Evolutionary conservation across 2,113 vertebrate genomes (phyloP).

Genomic region (Macrotis lagotis): DNA sequence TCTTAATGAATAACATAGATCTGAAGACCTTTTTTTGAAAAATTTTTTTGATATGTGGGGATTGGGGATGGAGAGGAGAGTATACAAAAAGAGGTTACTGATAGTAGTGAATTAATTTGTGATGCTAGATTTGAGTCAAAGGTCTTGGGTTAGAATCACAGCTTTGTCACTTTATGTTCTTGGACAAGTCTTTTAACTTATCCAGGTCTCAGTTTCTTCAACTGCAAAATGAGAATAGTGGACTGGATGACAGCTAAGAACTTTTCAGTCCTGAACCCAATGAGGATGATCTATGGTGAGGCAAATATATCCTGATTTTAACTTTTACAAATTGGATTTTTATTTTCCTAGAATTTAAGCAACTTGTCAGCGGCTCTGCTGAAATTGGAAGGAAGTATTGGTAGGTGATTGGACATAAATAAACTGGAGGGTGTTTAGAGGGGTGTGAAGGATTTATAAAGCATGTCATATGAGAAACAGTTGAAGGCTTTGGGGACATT

Average conservation of each 20-base stretch:
- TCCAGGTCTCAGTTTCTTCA: not conserved
- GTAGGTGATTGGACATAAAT: not conserved
- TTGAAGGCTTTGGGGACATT: not conserved
- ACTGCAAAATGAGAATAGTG: not conserved
- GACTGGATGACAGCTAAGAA: not conserved
- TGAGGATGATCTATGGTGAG: not conserved
- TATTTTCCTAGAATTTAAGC: constrained; percentile 8
- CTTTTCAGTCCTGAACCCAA: not conserved
- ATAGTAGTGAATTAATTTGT: not conserved
- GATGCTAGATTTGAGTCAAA: not conserved
- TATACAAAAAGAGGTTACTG: not conserved
- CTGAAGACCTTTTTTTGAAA: not conserved
- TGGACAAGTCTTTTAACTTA: not conserved
- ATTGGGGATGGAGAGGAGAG: not conserved
- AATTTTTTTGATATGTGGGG: not conserved
- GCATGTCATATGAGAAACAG: not conserved
- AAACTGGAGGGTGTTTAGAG: not conserved
- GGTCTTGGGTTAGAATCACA: not conserved
- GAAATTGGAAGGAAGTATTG: not conserved
- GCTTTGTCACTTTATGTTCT: not conserved
- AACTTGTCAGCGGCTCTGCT: not conserved
- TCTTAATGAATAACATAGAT: not conserved
- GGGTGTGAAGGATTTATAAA: constrained; percentile 10
- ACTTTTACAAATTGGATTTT: constrained; percentile 16
- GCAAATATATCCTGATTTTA: constrained; percentile 27